Base-by-base conservation (phyloP, 2,797 vertebrate species). In the Ctenosaura bakeri region DNA sequence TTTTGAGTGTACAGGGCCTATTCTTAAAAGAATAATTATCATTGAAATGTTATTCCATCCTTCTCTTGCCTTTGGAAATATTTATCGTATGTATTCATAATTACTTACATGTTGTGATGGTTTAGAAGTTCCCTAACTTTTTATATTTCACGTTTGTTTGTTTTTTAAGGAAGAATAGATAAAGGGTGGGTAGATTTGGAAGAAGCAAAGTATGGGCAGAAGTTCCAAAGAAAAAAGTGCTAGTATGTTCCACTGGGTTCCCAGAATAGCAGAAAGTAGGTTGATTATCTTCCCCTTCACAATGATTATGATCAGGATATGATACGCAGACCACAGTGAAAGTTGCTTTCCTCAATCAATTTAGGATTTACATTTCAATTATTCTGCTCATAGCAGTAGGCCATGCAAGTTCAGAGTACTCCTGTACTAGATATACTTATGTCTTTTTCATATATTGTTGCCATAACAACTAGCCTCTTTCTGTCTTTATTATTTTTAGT, bases 291-390 rank as follows among this genome's bases (percentile, higher is more conserved):
- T 64, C 59, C 35, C 8, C 38, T 66, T 83, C 35, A 77, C 42
- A 29, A 16, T 26, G n/a, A 6, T 71, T 42, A 20, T 42, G 46
- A 38, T 87, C 59, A 64, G n/a, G 32, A 46, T 80, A 16, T 59
- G 20, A 9, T 71, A 56, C 4, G 13, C 8, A 46, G 8, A 26
- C n/a, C 18, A 54, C 35, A 35, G 6, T 12, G 26, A 56, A 71
- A 71, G 1, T 38, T 71, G 77, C 38, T 46, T n/a, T 86, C 50
- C 62, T 54, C 85, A 86, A 66, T 66, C 66, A 73, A 10, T 20
- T 84, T 87, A 62, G 26, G 83, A 79, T 10, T 82, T 85, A 50
- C 8, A 22, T 90, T 90, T 83, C 88, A 86, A 24, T 89, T 94
- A 93, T 90, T 90, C 56, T 59, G 73, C 90, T 86, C 84, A 38